These are phyloP conservation scores for Orchesellides sinensis DNA, from an alignment of 2,888 invertebrate species.

Conservation along the genomic window DNA sequence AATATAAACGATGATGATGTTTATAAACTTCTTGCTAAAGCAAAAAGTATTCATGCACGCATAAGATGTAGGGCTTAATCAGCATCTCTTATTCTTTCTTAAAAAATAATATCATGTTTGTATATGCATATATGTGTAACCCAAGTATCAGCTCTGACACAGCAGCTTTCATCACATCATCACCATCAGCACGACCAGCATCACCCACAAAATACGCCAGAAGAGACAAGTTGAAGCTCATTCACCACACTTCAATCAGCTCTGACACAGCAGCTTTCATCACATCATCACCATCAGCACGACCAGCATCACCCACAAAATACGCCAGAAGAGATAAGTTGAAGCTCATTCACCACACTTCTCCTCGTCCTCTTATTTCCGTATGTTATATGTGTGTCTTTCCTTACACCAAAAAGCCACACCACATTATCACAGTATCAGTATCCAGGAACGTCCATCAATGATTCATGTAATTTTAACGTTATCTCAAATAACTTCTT, in stretches of 20 bases:
- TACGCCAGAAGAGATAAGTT: constrained; percentile 6
- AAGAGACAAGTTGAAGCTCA: constrained; percentile 13
- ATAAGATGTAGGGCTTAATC: neutral
- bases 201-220: constrained; percentile 24
- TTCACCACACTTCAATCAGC: neutral
- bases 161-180: constrained; percentile 22
- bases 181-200: neutral
- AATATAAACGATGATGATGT: neutral
- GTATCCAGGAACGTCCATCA: neutral
- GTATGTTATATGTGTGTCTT: too few species aligned
- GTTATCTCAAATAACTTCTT: constrained; percentile 7
- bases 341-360: neutral
- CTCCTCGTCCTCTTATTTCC: neutral
- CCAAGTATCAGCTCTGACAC: neutral
- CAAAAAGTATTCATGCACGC: too few species aligned
- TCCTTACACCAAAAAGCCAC: neutral
- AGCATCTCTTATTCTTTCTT: too few species aligned
- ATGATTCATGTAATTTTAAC: constrained; percentile 18
- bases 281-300: constrained; percentile 25
- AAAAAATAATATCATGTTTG: neutral
- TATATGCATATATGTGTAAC: neutral
- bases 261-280: constrained; percentile 6
- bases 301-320: constrained; percentile 26
- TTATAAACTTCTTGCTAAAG: neutral
- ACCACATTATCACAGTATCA: neutral